phyloP scores from a whole-genome alignment of 2,113 vertebrate genomes.

The Meriones unguiculatus region DNA sequence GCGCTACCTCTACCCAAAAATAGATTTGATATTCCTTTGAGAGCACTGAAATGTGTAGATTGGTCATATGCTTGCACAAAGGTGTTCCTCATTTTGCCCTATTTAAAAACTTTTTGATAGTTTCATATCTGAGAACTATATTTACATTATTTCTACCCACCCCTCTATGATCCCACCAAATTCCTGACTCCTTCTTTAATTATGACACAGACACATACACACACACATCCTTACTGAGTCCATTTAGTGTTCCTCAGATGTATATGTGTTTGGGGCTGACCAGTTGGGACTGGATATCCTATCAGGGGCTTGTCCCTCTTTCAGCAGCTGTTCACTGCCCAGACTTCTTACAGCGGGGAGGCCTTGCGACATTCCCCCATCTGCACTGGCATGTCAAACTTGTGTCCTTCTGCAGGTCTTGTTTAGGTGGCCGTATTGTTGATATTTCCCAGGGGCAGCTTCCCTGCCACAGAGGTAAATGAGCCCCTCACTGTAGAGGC shows the following conservation, averaged over 20 bases:
- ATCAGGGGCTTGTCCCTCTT: background rate
- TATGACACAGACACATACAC: background rate
- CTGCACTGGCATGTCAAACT: background rate
- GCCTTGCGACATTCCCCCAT: background rate
- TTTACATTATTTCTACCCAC: background rate
- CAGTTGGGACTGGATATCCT: background rate
- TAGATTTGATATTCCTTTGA: background rate
- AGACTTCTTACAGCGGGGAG: background rate
- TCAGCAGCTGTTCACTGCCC: background rate
- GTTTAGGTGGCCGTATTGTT: background rate
- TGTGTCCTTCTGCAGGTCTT: background rate
- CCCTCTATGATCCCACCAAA: background rate
- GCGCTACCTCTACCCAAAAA: background rate
- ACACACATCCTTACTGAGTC: background rate
- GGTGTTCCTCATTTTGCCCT: background rate
- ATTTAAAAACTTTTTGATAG: background rate
- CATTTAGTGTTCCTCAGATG: background rate
- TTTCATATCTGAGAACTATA: background rate
- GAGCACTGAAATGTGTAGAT: background rate
- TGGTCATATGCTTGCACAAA: background rate
- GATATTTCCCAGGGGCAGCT: background rate
- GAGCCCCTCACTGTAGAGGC: background rate
- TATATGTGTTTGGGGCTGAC: background rate
- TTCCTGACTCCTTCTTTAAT: background rate
- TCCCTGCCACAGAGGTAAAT: background rate